A percentile compares a stretch with the other conserved stretches of the same genome.
These are phyloP conservation scores for Drosophila arawakana DNA, from an alignment of 1,140 invertebrate species.

Conservation along the genomic window DNA sequence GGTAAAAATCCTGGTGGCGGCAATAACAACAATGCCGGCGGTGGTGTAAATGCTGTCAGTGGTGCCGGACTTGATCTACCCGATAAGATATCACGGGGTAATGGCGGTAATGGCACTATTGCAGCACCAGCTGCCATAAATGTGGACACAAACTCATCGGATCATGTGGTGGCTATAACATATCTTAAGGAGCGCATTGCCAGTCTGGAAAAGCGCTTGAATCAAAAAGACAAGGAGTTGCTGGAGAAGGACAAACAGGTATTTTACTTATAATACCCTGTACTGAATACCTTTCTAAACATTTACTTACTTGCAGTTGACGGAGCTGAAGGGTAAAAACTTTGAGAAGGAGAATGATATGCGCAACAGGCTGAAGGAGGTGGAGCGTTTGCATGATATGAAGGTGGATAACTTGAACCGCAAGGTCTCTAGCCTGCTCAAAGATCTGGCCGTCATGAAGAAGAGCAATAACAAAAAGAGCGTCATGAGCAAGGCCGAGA, in stretches of 20 bases:
- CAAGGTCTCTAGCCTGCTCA: constrained; percentile 91
- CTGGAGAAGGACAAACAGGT: constrained; percentile 96
- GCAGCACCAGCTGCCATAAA: constrained; percentile 85
- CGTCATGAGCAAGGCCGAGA: constrained; percentile 64
- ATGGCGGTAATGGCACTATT: constrained; percentile 64
- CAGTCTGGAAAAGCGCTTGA: constrained; percentile 94
- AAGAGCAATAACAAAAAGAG: constrained; percentile 89
- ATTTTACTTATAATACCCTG: constrained; percentile 38
- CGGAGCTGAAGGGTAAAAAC: constrained; percentile 96
- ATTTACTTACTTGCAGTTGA: constrained; percentile 88
- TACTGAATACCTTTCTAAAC: not conserved
- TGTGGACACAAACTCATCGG: constrained; percentile 94
- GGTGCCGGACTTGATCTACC: constrained; percentile 79
- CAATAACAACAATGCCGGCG: constrained; percentile 86
- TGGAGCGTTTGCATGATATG: constrained; percentile 92
- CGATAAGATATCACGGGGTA: constrained; percentile 82
- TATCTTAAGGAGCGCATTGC: constrained; percentile 97
- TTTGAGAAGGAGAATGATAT: constrained; percentile 94
- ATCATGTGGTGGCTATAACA: constrained; percentile 97
- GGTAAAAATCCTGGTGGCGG: constrained; percentile 87
- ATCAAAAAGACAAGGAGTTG: constrained; percentile 93
- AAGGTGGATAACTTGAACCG: constrained; percentile 92
- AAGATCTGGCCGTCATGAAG: constrained; percentile 93
- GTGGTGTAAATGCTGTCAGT: constrained; percentile 69
- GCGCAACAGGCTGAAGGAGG: constrained; percentile 92